phyloP scores from a whole-genome alignment of 2,888 invertebrate species.

The Thymelicus sylvestris region DNA sequence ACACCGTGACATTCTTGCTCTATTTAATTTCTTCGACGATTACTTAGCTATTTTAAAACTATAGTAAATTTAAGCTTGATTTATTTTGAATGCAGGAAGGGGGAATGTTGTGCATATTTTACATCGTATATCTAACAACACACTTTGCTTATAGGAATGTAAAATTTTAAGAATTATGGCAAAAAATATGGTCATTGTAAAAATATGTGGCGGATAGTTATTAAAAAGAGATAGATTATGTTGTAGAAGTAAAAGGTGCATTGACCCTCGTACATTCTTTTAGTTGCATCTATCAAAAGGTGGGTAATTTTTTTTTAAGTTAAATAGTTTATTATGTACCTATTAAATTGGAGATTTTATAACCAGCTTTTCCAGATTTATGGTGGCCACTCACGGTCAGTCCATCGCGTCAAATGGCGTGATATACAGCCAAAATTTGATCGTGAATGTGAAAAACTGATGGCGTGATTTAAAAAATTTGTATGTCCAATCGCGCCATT shows the following conservation, averaged over 20 bases:
- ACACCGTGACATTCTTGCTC: slow-evolving; percentile 69
- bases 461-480: too few species aligned
- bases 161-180: slow-evolving; percentile 37
- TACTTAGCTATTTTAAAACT: slow-evolving; percentile 68
- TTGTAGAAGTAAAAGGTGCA: slow-evolving; percentile 30
- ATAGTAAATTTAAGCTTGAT: slow-evolving; percentile 69
- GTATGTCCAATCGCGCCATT: too few species aligned
- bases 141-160: slow-evolving; percentile 47
- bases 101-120: slow-evolving; percentile 72
- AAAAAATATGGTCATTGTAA: slow-evolving; percentile 28
- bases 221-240: slow-evolving; percentile 13
- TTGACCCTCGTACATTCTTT: slow-evolving; percentile 16
- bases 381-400: too few species aligned
- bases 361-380: too few species aligned
- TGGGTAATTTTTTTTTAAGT: slow-evolving; percentile 7
- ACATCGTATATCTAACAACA: slow-evolving; percentile 55
- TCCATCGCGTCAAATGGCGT: too few species aligned
- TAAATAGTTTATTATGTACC: neutral
- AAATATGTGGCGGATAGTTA: slow-evolving; percentile 16
- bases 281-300: slow-evolving; percentile 5
- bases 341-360: too few species aligned
- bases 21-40: slow-evolving; percentile 74
- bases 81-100: slow-evolving; percentile 77
- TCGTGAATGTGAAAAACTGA: too few species aligned
- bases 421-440: too few species aligned